Base-by-base conservation (phyloP, 1,140 invertebrate genomes). In the Ericerus pela region DNA sequence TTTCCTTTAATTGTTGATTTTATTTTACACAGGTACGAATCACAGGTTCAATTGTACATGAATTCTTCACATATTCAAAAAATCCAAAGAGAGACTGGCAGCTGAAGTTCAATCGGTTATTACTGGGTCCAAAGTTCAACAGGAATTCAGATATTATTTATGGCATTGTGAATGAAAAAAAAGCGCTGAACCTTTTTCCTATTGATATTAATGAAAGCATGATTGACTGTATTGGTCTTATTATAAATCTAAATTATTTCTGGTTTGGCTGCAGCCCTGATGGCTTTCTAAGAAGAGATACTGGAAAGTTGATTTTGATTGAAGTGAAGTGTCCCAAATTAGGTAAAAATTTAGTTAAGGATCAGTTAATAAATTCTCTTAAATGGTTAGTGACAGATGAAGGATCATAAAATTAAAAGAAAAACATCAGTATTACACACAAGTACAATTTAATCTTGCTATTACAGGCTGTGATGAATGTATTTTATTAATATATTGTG, bases 261-360 rank as follows among this genome's bases (percentile, higher is more conserved):
- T 54, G 30, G 29, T 36, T 33, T 33, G 53, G 26, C 31, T 54
- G 31, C 24, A 54, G 53, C 33, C 53, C 53, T 36, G 53, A 33
- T 54, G 53, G 11, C 11, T 36, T 54, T 54, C 2, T 54, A 11
- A 54, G 24, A 54, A 36, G 22, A 24, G 47, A n/a, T 36, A 22
- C 14, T 29, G 24, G 5, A 5, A 16, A 47, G 16, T 24, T 22
- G 2, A 47, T 47, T 10, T 16, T 47, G 14, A 2, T 47, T 5
- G 41, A 47, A 47, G 41, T 47, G 10, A 47, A 47, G 14, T 47
- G 41, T 24, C 16, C 16, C 11, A 47, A 47, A 47, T 24, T 24
- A 24, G 41, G 41, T 24, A 3, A 14, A 22, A 10, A 2, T 2
- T 22, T 47, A 22, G 6, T 14, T 2, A 14, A 24, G 16, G 16